Conservation (phyloP, 2,888 invertebrate species). For the Cataglyphis altisquamis region DNA sequence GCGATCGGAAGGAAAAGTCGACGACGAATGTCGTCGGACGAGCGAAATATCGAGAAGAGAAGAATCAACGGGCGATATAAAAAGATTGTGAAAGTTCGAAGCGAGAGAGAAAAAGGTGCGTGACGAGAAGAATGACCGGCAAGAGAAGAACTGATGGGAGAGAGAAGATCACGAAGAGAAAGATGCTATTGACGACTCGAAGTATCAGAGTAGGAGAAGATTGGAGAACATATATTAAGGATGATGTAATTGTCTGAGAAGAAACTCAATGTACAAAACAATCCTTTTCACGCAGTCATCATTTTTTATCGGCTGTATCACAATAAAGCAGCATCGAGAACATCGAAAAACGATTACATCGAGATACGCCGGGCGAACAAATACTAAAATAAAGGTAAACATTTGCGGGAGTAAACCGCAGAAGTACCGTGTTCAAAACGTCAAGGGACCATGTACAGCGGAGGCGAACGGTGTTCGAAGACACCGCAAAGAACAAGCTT, state of each 20-base stretch:
- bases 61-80: constrained; percentile 5
- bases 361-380: neutral
- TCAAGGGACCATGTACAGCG: neutral
- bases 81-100: constrained; percentile 47
- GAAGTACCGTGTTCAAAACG: constrained; percentile 2
- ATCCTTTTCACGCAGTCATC: neutral
- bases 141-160: neutral
- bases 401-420: constrained; percentile 23
- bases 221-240: neutral
- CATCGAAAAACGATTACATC: neutral
- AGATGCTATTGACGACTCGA: constrained; percentile 1
- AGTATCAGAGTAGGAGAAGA: neutral
- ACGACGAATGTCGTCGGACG: constrained; percentile 42
- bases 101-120: neutral
- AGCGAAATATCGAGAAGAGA: constrained; percentile 23
- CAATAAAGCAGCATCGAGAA: neutral
- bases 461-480: neutral
- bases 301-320: neutral
- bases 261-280: neutral
- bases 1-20: constrained; percentile 40
- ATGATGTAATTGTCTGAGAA: neutral
- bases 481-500: constrained; percentile 39
- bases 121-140: constrained; percentile 7
- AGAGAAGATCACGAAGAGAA: neutral
- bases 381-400: constrained; percentile 1